Evolutionary conservation across 2,888 invertebrate species (phyloP).

Genomic region (Microlaimidae sp.): DNA sequence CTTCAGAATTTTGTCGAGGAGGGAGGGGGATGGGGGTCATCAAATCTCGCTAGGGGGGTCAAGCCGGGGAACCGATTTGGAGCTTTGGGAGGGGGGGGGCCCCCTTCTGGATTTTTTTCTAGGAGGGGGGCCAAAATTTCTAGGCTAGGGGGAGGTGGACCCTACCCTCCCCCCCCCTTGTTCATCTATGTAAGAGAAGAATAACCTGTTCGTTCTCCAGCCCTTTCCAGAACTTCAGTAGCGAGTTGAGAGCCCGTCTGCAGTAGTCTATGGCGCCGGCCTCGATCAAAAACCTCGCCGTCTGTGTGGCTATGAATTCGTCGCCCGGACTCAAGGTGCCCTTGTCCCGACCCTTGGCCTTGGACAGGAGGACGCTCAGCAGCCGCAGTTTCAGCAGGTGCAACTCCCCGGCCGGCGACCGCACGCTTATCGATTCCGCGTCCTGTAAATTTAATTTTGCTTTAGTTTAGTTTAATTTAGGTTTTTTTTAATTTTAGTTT

Average conservation of each 20-base stretch:
- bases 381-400: slow-evolving; percentile 70
- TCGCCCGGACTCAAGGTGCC: slow-evolving; percentile 32
- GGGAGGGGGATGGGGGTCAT: no score
- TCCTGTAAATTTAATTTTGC: no score
- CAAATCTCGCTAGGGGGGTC: no score
- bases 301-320: slow-evolving; percentile 50
- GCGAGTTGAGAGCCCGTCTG: slow-evolving; percentile 50
- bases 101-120: no score
- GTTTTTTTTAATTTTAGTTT: no score
- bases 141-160: no score
- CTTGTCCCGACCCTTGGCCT: slow-evolving; percentile 24
- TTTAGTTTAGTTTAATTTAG: no score
- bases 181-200: neutral
- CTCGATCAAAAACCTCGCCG: slow-evolving; percentile 53
- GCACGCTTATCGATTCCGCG: slow-evolving; percentile 47
- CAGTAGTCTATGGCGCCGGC: slow-evolving; percentile 57
- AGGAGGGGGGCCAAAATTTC: no score
- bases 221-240: slow-evolving; percentile 43
- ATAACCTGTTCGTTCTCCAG: slow-evolving; percentile 11
- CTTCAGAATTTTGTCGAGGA: no score
- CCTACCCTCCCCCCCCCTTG: neutral
- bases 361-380: slow-evolving; percentile 50
- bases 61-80: no score
- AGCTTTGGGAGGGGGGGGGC: no score
- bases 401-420: slow-evolving; percentile 61